Conservation (phyloP, 1,140 invertebrate genomes). For the Elymnias hypermnestra region DNA sequence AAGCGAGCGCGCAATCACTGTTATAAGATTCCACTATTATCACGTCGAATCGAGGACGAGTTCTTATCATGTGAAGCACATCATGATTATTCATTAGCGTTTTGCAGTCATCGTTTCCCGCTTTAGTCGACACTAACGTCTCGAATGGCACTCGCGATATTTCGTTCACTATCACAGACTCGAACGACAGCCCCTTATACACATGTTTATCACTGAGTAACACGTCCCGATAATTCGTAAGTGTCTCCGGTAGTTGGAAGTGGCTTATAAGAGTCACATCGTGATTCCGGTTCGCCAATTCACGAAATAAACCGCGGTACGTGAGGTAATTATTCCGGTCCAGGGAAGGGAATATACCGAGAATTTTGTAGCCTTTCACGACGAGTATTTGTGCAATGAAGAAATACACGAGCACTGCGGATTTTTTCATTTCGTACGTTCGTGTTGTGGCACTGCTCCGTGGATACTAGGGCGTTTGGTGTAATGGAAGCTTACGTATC, state of each 20-base stretch:
- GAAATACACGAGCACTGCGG: constrained; percentile 33
- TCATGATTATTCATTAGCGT: constrained; percentile 68
- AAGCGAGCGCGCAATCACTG: constrained; percentile 78
- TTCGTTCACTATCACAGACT: constrained; percentile 63
- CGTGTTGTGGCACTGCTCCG: constrained; percentile 41
- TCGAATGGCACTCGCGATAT: constrained; percentile 64
- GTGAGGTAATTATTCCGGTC: constrained; percentile 84
- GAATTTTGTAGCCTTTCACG: constrained; percentile 72
- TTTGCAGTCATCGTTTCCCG: constrained; percentile 74
- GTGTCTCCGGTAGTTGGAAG: constrained; percentile 73
- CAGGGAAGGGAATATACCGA: constrained; percentile 80
- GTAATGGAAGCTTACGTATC: constrained; percentile 49
- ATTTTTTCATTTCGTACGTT: constrained; percentile 52
- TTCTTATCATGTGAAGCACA: constrained; percentile 71
- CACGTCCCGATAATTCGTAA: constrained; percentile 77
- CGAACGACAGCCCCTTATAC: constrained; percentile 59
- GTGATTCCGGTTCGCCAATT: constrained; percentile 80
- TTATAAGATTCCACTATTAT: constrained; percentile 79
- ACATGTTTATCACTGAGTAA: constrained; percentile 59
- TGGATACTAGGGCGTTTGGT: constrained; percentile 61
- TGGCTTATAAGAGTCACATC: constrained; percentile 82
- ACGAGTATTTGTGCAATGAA: constrained; percentile 41
- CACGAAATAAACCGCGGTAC: constrained; percentile 79
- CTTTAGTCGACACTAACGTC: constrained; percentile 62
- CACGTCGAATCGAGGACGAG: constrained; percentile 76